Base-by-base conservation (phyloP, 2,888 invertebrate genomes). In the Physocephala rufipes region DNA sequence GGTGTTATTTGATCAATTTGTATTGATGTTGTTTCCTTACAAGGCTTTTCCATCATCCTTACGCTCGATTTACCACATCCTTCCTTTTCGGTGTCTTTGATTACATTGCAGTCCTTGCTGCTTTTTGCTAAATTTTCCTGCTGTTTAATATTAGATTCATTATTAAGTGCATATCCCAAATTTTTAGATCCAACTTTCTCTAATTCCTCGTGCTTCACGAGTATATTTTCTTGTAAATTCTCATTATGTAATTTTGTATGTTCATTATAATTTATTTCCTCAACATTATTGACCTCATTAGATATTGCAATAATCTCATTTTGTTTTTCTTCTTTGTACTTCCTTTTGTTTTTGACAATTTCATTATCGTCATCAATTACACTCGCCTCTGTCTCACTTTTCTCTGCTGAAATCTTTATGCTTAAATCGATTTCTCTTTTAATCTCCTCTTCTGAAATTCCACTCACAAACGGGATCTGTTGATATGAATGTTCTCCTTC, bases 401-500 rank as follows among this genome's bases (percentile, higher is more conserved):
- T 55, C 13, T 24, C 55, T 24, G 26, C n/a, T n/a, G n/a, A 51
- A 1, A 51, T 51, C 5, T 9, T 55, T 55, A 21, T 24, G n/a
- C n/a, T n/a, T n/a, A n/a, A n/a, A n/a, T n/a, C n/a, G n/a, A n/a
- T n/a, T n/a, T n/a, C n/a, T n/a, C n/a, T n/a, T n/a, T 59, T 2
- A 16, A 1, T 45, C 26, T 55, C 53, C 45, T 47, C n/a, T 45
- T 63, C 36, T 5, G 13, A n/a, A n/a, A n/a, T n/a, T n/a, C n/a
- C n/a, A n/a, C n/a, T n/a, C n/a, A n/a, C n/a, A n/a, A n/a, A n/a
- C n/a, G n/a, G n/a, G n/a, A n/a, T n/a, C n/a, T n/a, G n/a, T n/a
- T n/a, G n/a, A n/a, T n/a, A n/a, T n/a, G n/a, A n/a, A n/a, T n/a
- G 24, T 26, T 61, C 61, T 43, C 53, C 68, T 16, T 49, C 13